Percentiles rank a stretch among this genome's conserved stretches.
phyloP scores from a whole-genome alignment of 2,113 vertebrate genomes.

The Rhodinocichla rosea region DNA sequence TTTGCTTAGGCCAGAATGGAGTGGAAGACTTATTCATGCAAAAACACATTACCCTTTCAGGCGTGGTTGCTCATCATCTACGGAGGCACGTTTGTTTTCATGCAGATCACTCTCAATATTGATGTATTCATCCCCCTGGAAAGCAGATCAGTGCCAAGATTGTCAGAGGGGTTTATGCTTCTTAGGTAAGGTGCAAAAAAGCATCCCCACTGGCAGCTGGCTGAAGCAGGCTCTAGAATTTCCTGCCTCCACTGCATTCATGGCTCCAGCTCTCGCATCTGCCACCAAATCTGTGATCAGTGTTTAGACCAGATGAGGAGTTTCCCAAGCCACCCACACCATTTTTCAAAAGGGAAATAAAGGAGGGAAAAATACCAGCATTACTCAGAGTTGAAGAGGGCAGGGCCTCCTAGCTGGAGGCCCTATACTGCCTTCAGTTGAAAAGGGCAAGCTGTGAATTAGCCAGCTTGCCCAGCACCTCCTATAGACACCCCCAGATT shows the following conservation, averaged over 20 bases:
- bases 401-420: too few relatives aligned
- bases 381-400: not conserved
- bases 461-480: not conserved
- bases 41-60: conserved; percentile 68
- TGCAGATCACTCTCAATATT: conserved; percentile 31
- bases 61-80: not conserved
- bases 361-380: rapidly evolving
- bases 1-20: not conserved
- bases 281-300: not conserved
- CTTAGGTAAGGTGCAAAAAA: not conserved
- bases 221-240: not conserved
- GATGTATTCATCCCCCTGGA: conserved; percentile 62
- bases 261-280: not conserved
- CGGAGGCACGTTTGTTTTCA: not conserved
- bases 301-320: not conserved
- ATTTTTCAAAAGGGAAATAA: not conserved
- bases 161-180: not conserved
- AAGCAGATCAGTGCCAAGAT: not conserved
- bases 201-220: not conserved
- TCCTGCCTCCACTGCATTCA: rapidly evolving
- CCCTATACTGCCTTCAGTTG: rapidly evolving
- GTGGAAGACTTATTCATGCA: not conserved
- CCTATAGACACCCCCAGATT: rapidly evolving
- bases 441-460: not conserved
- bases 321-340: not conserved